phyloP scores from a whole-genome alignment of 2,797 vertebrate species.

The Phaenicophaeus curvirostris region DNA sequence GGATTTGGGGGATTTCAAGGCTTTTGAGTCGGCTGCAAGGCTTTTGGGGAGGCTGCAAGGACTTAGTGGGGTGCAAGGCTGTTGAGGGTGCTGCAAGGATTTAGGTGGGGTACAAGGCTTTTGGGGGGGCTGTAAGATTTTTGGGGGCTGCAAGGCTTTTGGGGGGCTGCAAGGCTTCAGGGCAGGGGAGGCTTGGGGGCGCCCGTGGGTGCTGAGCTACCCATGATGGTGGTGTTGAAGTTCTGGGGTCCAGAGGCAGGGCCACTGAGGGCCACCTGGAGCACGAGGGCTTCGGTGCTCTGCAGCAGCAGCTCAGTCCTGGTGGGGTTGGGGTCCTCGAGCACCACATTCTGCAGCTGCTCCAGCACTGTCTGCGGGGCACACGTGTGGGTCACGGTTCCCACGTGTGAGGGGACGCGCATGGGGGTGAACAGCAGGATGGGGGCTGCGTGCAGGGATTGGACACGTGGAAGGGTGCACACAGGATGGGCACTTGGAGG shows the following conservation, averaged over 20 bases:
- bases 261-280: neutral
- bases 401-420: neutral
- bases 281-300: neutral
- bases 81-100: no score
- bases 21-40: no score
- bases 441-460: neutral
- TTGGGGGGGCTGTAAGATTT: no score
- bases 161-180: no score
- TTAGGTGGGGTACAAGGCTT: no score
- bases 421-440: no score
- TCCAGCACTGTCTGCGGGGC: accelerated
- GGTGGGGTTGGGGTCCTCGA: neutral
- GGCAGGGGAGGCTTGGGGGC: no score
- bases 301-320: neutral
- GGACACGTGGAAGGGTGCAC: neutral
- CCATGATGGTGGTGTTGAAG: neutral
- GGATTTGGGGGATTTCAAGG: no score
- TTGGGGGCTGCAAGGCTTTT: no score
- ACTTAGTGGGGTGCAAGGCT: no score
- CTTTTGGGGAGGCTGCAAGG: no score
- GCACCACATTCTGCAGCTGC: accelerated
- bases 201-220: neutral
- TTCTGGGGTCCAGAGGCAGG: neutral
- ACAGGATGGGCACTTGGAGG: neutral
- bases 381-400: neutral